Conservation (phyloP, 1,140 invertebrate species). For the Leptonema lineaticorne region DNA sequence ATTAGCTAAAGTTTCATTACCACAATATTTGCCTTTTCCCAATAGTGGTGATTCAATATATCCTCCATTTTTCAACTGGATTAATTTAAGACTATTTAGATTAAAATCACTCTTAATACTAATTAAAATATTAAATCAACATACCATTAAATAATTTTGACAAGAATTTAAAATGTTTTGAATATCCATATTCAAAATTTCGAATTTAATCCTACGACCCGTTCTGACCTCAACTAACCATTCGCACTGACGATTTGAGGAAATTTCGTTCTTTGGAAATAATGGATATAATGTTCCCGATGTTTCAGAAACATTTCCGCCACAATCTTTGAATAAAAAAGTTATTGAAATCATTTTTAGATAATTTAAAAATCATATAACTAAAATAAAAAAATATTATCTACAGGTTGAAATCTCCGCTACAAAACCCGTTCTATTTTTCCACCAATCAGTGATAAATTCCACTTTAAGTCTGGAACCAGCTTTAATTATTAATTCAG, state of each 20-base stretch:
- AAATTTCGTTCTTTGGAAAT: constrained; percentile 41
- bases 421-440: constrained; percentile 62
- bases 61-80: constrained; percentile 72
- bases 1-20: constrained; percentile 52
- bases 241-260: constrained; percentile 54
- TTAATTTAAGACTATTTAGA: constrained; percentile 30
- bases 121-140: too few species aligned
- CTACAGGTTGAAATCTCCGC: constrained; percentile 50
- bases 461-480: constrained; percentile 58
- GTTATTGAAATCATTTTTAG: neutral
- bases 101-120: too few species aligned
- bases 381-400: too few species aligned
- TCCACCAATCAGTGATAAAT: constrained; percentile 48
- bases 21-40: constrained; percentile 74
- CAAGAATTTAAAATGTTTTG: constrained; percentile 46
- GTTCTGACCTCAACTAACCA: constrained; percentile 72
- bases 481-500: constrained; percentile 44
- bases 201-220: constrained; percentile 68
- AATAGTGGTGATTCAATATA: constrained; percentile 69
- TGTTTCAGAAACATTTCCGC: constrained; percentile 50
- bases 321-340: constrained; percentile 56
- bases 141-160: constrained; percentile 69
- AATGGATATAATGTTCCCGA: constrained; percentile 48
- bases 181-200: constrained; percentile 63
- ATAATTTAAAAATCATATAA: neutral